Conservation (phyloP, 2,113 vertebrate genomes). For the Lepisosteus osseus region DNA sequence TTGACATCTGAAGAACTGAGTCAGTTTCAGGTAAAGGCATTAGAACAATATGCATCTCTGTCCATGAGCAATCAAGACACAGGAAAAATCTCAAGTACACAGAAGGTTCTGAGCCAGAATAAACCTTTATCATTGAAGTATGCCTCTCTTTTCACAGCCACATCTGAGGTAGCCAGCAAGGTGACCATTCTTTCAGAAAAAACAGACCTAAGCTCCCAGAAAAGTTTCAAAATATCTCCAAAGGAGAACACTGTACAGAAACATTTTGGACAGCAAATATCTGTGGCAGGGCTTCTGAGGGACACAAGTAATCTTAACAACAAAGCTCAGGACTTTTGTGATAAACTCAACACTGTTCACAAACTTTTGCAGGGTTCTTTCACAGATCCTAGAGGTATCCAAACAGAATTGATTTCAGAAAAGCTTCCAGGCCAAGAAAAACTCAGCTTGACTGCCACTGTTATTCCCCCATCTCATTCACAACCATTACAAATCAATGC, state of each 20-base stretch:
- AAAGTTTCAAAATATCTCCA: not conserved
- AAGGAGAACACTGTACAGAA: not conserved
- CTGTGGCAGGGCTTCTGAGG: not conserved
- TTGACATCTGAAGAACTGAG: not conserved
- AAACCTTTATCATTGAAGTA: not conserved
- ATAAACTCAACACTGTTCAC: too few species aligned
- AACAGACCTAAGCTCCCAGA: not conserved
- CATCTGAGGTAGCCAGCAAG: not conserved
- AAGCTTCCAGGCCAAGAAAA: conserved; percentile 30
- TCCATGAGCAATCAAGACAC: not conserved
- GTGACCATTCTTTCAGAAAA: not conserved
- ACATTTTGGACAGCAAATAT: not conserved
- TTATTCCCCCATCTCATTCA: not conserved
- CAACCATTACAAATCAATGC: conserved; percentile 13
- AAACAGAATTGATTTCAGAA: conserved; percentile 13
- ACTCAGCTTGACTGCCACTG: not conserved
- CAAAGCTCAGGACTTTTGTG: not conserved
- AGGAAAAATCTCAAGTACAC: not conserved
- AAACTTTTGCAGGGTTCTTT: not conserved
- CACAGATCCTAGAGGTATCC: conserved; percentile 15
- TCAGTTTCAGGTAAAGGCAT: not conserved
- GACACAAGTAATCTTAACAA: not conserved
- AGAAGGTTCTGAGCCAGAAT: not conserved
- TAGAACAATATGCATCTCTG: not conserved
- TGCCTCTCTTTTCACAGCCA: not conserved